Evolutionary conservation across 2,113 vertebrate genomes (phyloP), one percentile per base, ranked within the genome.

Genomic region (Podarcis raffonei): DNA sequence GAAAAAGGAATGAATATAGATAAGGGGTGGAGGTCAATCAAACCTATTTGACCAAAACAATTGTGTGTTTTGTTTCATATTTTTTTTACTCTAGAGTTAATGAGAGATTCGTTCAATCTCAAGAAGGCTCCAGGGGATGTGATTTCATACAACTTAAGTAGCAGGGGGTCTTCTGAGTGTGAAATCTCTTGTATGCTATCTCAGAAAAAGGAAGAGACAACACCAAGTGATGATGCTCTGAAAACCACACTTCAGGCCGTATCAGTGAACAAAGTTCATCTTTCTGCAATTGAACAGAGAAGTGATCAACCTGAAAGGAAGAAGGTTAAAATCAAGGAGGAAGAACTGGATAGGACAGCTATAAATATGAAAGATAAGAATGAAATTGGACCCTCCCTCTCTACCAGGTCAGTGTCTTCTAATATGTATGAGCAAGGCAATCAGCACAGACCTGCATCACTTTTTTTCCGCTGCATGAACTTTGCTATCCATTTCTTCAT

Each of bases 401-500:
- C 88, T 32, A 89, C 94, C 96, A 98, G 98, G 98, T 99, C 96
- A 98, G 98, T 98, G 94, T 91, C 93, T 72, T 85, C 92, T 89
- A 94, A 90, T 94, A 89, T 97, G 89, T 93, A 75, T 92, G 91
- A 88, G 84, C 94, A 35, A 89, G 90, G 89, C 94, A 88, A 18
- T 90, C 90, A 87, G 87, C 94, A 91, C 95, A 93, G 94, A 93
- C 92, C 95, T 90, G 79, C 94, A 53, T 96, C 96, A 95, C 89
- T 97, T 79, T 93, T 97, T 89, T 97, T 91, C 91, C 92, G 90
- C 95, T 96, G 96, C 95, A 92, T 97, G 96, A 96, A 94, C 95
- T 97, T 9, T 88, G 95, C 96, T 94, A 13, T 97, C 57, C 95
- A 94, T 66, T 84, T 96, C 92, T 89, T 96, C 82, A 85, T 97